phyloP scores from a whole-genome alignment of 2,797 vertebrate genomes.

The Falco concolor region DNA sequence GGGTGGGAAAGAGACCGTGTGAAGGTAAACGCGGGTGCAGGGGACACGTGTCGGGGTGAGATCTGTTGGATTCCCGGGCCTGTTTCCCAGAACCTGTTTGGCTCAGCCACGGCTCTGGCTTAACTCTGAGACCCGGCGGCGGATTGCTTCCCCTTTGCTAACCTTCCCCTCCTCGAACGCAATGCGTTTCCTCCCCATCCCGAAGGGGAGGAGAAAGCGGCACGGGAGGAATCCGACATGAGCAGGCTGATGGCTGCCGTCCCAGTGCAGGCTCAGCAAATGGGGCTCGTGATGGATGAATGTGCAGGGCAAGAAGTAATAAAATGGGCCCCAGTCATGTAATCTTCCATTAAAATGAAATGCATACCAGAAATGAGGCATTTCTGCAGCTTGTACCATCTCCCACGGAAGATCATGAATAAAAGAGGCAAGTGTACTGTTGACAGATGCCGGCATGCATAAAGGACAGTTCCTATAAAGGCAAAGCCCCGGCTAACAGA shows the following conservation, averaged over 20 bases:
- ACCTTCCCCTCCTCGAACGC: background rate
- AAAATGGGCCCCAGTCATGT: conserved; percentile 73
- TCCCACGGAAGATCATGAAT: conserved; percentile 76
- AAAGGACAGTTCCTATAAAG: conserved; percentile 78
- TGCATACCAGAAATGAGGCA: conserved; percentile 72
- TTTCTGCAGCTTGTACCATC: conserved; percentile 74
- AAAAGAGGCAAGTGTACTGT: conserved; percentile 73
- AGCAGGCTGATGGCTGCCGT: conserved; percentile 60
- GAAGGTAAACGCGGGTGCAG: background rate
- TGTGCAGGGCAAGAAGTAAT: conserved; percentile 70
- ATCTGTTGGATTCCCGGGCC: background rate
- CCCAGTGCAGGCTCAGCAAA: conserved; percentile 60
- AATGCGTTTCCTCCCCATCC: background rate
- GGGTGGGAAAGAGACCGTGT: rapidly evolving
- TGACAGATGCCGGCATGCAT: conserved; percentile 78
- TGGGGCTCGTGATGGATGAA: conserved; percentile 70
- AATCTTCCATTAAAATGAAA: conserved; percentile 77
- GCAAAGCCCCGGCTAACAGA: conserved; percentile 84
- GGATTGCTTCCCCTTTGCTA: background rate
- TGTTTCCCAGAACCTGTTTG: background rate
- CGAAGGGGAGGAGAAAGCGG: background rate
- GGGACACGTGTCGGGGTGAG: rapidly evolving
- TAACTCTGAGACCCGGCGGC: background rate
- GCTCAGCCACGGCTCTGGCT: background rate
- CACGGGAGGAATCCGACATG: conserved; percentile 16